Conservation (phyloP, 2,888 invertebrate species). For the Pilophorus perplexus region DNA sequence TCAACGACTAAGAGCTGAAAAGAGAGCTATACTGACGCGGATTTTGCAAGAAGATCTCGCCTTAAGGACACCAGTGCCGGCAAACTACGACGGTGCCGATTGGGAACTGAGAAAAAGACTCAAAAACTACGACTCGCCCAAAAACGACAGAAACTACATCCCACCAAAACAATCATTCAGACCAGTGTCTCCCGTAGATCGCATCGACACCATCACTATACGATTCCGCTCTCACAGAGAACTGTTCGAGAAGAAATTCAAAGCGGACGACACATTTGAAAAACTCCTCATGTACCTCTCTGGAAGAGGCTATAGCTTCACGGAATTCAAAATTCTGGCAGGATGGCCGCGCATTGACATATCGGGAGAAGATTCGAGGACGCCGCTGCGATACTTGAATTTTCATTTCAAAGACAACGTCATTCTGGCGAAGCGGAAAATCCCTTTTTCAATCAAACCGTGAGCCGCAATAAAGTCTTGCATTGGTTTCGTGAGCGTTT, state of each 20-base stretch:
- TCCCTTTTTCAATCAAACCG: too few relatives aligned
- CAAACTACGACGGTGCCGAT: neutral
- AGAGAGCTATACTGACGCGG: neutral
- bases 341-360: slow-evolving; percentile 4
- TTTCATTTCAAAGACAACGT: slow-evolving; percentile 2
- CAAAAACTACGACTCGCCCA: neutral
- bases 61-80: neutral
- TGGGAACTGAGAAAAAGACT: neutral
- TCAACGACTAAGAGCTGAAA: neutral
- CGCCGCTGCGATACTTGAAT: neutral
- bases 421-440: neutral
- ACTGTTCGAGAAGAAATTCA: slow-evolving; percentile 12
- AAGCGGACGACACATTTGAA: neutral
- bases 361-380: neutral
- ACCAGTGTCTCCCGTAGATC: neutral
- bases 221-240: slow-evolving; percentile 1
- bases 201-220: neutral
- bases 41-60: neutral
- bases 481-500: too few relatives aligned
- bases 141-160: neutral
- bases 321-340: neutral
- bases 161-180: neutral
- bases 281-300: neutral
- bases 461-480: too few relatives aligned
- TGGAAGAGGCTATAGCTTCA: neutral